Evolutionary conservation across 2,797 vertebrate species (phyloP), one percentile per base, ranked within the genome.

Genomic region (Geranospiza caerulescens): DNA sequence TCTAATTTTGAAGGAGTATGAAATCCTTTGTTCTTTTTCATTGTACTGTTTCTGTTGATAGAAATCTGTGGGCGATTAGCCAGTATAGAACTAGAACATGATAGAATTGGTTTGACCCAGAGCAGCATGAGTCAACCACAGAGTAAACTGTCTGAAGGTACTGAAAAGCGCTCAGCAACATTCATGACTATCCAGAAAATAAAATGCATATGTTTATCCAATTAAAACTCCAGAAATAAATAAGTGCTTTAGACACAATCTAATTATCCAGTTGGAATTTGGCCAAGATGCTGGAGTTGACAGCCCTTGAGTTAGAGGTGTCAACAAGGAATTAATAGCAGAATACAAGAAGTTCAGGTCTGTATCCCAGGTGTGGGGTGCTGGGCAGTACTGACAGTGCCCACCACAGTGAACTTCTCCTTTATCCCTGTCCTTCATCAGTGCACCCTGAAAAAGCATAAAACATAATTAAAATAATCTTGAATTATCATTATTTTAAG

Each of bases 401-500:
- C 89, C 66, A 58, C 47, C 52, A 15, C 9, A 5, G 4, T 0
- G 18, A 85, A 21, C 73, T 45, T 50, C 58, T 78, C 70, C 80
- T 87, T 70, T 78, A n/a, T 66, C 62, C 38, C 44, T 72, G 58
- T 67, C 75, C 78, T 94, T 80, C 84, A 38, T 64, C 82, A 67
- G 47, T 1, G 22, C 75, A 52, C 64, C 47, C 89, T 74, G 83
- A 62, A 94, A 81, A 74, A 93, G 90, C 58, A 4, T 85, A 59
- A 89, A 89, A 81, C 45, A 9, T 75, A 92, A 90, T 94, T 89
- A 93, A 94, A 94, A 85, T 93, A 80, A 76, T 93, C 90, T 90
- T 63, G 78, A 95, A 62, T 89, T 96, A 71, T 70, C 67, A 63
- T 93, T 93, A 94, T 88, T 94, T 79, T 88, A 93, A 95, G 89